Conservation (phyloP, 2,888 invertebrate species). For the Apoda limacodes region DNA sequence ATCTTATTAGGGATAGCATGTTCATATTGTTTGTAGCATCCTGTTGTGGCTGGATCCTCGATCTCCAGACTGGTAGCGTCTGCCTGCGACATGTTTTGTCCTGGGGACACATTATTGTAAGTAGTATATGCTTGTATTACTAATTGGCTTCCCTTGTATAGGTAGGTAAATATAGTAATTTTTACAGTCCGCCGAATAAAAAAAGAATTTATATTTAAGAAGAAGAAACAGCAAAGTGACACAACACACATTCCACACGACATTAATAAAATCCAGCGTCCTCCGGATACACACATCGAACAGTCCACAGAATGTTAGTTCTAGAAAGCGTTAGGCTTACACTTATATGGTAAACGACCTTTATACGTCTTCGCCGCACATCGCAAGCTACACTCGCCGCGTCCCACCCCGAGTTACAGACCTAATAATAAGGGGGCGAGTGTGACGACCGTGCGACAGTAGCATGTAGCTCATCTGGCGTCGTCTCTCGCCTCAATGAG, state of each 20-base stretch:
- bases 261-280: conserved; percentile 57
- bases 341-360: conserved; percentile 66
- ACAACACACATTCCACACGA: conserved; percentile 65
- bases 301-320: conserved; percentile 57
- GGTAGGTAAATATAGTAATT: conserved; percentile 10
- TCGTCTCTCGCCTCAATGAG: conserved; percentile 82
- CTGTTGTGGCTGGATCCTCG: conserved; percentile 79
- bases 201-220: conserved; percentile 38
- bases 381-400: conserved; percentile 64
- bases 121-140: no score
- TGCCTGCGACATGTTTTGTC: conserved; percentile 91
- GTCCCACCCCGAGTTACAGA: conserved; percentile 57
- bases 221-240: conserved; percentile 46
- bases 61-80: conserved; percentile 88
- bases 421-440: conserved; percentile 55
- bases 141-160: conserved; percentile 28
- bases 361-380: conserved; percentile 65
- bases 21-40: conserved; percentile 84
- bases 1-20: conserved; percentile 66
- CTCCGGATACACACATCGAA: conserved; percentile 64
- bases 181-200: no score
- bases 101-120: no score
- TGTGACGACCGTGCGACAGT: conserved; percentile 59
- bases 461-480: conserved; percentile 66
- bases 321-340: conserved; percentile 68